Percentiles rank a stretch among this genome's conserved stretches.
These are phyloP conservation scores for Drosophila stalkeri DNA, from an alignment of 2,888 invertebrate genomes.

Conservation along the genomic window DNA sequence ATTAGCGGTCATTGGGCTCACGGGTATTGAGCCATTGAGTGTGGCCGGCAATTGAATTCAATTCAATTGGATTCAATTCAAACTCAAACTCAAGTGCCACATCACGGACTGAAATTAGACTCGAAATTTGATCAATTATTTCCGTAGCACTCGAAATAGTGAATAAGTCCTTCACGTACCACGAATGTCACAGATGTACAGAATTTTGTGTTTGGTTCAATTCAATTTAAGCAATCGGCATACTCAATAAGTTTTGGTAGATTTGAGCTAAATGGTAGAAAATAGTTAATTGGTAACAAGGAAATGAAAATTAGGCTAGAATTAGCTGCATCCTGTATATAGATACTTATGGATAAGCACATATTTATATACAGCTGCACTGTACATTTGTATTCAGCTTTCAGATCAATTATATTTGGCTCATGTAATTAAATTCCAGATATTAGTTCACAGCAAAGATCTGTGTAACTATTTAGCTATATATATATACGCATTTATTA, in stretches of 20 bases:
- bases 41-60: slow-evolving; percentile 27
- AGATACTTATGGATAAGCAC: too few relatives aligned
- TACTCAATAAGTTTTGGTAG: background rate
- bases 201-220: slow-evolving; percentile 10
- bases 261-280: background rate
- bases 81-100: slow-evolving; percentile 34
- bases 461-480: background rate
- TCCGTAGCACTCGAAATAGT: slow-evolving; percentile 33
- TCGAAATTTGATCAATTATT: slow-evolving; percentile 48
- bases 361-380: background rate
- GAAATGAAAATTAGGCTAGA: background rate
- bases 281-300: background rate
- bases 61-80: slow-evolving; percentile 37
- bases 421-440: too few relatives aligned
- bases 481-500: background rate
- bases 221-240: background rate
- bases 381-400: too few relatives aligned
- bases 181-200: slow-evolving; percentile 32
- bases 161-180: slow-evolving; percentile 8
- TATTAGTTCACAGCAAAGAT: background rate
- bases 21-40: slow-evolving; percentile 32
- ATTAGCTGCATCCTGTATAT: background rate
- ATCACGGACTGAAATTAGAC: slow-evolving; percentile 37
- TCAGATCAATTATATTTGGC: background rate
- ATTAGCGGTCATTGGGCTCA: slow-evolving; percentile 70